Evolutionary conservation across 2,797 vertebrate species (phyloP).

Genomic region (Myripristis murdjan): DNA sequence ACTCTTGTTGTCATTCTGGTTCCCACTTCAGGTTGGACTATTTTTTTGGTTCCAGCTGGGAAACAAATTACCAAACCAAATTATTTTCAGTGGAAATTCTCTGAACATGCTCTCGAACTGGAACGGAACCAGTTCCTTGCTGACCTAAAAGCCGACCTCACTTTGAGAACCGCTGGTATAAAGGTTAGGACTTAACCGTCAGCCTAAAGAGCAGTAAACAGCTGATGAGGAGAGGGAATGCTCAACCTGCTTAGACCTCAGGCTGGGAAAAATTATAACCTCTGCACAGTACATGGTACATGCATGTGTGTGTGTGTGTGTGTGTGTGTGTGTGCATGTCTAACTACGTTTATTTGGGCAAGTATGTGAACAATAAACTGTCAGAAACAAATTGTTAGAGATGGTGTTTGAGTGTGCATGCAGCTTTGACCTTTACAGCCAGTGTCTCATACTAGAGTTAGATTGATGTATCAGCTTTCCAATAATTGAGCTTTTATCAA

Average conservation of each 20-base stretch:
- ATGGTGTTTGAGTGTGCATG: not conserved
- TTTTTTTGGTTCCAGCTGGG: no score
- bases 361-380: not conserved
- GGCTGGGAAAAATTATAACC: slow-evolving; percentile 55
- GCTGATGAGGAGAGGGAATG: slow-evolving; percentile 9
- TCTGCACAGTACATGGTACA: not conserved
- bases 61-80: no score
- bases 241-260: slow-evolving; percentile 34
- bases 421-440: no score
- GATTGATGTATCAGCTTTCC: no score
- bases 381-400: not conserved
- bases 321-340: not conserved
- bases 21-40: no score
- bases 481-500: no score
- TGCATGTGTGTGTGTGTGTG: not conserved
- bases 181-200: slow-evolving; percentile 6
- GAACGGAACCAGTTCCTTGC: no score
- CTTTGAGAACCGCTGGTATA: not conserved
- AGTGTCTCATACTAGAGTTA: no score
- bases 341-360: not conserved
- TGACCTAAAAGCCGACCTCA: no score
- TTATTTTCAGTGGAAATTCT: no score
- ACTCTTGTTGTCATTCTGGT: no score
- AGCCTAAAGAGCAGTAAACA: not conserved
- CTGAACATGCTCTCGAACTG: no score